Conservation (phyloP, 2,888 invertebrate genomes). For the Sisyra nigra region DNA sequence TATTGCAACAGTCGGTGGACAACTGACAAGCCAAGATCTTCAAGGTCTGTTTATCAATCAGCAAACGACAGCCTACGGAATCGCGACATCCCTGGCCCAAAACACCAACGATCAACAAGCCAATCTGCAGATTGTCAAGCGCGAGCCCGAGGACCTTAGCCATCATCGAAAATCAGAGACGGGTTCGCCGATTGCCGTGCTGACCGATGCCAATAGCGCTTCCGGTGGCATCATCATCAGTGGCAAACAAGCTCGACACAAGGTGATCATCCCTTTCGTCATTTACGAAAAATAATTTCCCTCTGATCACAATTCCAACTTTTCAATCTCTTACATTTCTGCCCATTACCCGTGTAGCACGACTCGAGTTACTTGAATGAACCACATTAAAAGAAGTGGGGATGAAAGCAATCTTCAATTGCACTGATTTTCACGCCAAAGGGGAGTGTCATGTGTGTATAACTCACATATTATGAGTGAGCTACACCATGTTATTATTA, state of each 20-base stretch:
- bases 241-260: constrained; percentile 35
- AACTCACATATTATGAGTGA: too few species aligned
- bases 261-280: constrained; percentile 27
- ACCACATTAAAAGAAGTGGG: too few species aligned
- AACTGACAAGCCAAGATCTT: constrained; percentile 42
- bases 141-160: constrained; percentile 70
- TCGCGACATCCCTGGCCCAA: constrained; percentile 40
- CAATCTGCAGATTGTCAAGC: constrained; percentile 50
- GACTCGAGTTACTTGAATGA: too few species aligned
- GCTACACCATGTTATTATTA: too few species aligned
- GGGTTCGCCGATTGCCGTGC: constrained; percentile 30
- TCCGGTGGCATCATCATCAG: constrained; percentile 40
- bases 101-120: constrained; percentile 16
- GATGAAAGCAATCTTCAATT: too few species aligned
- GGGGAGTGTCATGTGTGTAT: too few species aligned
- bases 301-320: neutral
- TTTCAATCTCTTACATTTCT: neutral
- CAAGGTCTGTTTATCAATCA: constrained; percentile 38
- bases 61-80: constrained; percentile 44
- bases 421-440: too few species aligned
- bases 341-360: too few species aligned
- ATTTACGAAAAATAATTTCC: neutral
- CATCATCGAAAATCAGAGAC: constrained; percentile 45
- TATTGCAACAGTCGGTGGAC: constrained; percentile 29
- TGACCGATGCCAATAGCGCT: constrained; percentile 22